Evolutionary conservation across 2,797 vertebrate genomes (phyloP).

Genomic region (Chaetophractus vellerosus): DNA sequence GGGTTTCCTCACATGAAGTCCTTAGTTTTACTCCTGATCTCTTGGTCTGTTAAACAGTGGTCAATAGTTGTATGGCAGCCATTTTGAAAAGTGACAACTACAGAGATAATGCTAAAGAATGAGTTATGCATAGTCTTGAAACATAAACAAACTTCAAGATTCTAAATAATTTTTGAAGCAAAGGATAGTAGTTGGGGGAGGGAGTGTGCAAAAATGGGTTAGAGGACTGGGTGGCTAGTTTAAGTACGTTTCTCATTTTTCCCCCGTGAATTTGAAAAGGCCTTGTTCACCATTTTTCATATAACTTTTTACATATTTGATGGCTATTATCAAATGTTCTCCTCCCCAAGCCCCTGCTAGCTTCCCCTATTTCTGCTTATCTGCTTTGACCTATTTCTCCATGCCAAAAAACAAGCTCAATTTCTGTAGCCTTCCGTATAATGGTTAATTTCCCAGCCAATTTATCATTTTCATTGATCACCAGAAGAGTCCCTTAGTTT

Average conservation of each 20-base stretch:
- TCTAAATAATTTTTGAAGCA: constrained; percentile 3
- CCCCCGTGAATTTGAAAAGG: neutral
- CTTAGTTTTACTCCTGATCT: neutral
- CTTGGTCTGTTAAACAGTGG: neutral
- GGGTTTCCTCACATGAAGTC: neutral
- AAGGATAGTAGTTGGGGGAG: neutral
- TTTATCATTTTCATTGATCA: constrained; percentile 47
- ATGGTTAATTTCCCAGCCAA: neutral
- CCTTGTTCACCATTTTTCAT: neutral
- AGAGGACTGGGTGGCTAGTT: neutral
- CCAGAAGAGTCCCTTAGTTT: neutral
- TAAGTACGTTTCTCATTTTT: neutral
- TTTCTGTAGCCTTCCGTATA: neutral
- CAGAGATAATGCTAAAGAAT: neutral
- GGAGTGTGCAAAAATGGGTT: neutral
- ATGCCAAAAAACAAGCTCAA: neutral
- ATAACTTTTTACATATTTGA: neutral
- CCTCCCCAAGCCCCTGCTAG: neutral
- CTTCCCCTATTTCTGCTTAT: neutral
- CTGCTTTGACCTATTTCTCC: constrained; percentile 50
- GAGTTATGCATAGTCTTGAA: neutral
- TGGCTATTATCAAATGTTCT: neutral
- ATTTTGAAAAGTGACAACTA: constrained; percentile 1
- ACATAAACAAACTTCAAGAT: neutral
- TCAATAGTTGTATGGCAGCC: neutral